Evolutionary conservation across 2,888 invertebrate species (phyloP).

Genomic region (Lordiphosa fenestrarum): DNA sequence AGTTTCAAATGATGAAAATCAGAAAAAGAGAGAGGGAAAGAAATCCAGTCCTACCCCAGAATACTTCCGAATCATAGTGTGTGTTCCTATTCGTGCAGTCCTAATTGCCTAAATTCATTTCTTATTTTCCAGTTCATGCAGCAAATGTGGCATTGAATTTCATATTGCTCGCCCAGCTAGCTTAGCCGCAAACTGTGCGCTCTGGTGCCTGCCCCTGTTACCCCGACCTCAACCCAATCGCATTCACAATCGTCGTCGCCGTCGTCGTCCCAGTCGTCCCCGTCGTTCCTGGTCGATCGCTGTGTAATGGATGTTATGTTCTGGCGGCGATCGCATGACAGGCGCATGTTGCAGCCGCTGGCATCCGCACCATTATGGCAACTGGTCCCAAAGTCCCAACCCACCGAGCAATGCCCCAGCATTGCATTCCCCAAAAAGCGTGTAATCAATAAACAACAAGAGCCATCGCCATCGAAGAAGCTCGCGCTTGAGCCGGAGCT

Average conservation of each 20-base stretch:
- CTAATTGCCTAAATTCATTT: slow-evolving; percentile 4
- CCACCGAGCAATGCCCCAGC: slow-evolving; percentile 52
- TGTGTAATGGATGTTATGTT: slow-evolving; percentile 76
- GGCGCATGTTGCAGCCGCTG: slow-evolving; percentile 76
- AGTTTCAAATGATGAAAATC: too few relatives aligned
- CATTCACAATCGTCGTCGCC: slow-evolving; percentile 44
- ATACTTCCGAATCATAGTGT: not conserved
- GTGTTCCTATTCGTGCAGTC: slow-evolving; percentile 1
- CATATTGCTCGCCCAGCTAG: slow-evolving; percentile 62
- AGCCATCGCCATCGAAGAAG: slow-evolving; percentile 63
- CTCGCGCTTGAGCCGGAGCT: slow-evolving; percentile 15
- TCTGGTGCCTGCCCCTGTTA: slow-evolving; percentile 13
- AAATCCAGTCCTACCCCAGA: not conserved
- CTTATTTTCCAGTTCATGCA: slow-evolving; percentile 69
- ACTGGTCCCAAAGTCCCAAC: slow-evolving; percentile 32
- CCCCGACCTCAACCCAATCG: slow-evolving; percentile 5
- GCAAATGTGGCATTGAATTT: slow-evolving; percentile 76
- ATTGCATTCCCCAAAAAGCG: slow-evolving; percentile 77
- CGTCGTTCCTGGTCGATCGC: slow-evolving; percentile 43
- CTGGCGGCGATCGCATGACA: slow-evolving; percentile 76
- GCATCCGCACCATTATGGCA: slow-evolving; percentile 76
- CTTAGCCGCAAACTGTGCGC: slow-evolving; percentile 8
- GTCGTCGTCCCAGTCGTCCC: slow-evolving; percentile 43
- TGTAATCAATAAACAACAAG: slow-evolving; percentile 79
- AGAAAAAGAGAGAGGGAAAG: too few relatives aligned